Base-by-base conservation (phyloP, 2,797 vertebrate species). In the Arrhamphus sclerolepis region DNA sequence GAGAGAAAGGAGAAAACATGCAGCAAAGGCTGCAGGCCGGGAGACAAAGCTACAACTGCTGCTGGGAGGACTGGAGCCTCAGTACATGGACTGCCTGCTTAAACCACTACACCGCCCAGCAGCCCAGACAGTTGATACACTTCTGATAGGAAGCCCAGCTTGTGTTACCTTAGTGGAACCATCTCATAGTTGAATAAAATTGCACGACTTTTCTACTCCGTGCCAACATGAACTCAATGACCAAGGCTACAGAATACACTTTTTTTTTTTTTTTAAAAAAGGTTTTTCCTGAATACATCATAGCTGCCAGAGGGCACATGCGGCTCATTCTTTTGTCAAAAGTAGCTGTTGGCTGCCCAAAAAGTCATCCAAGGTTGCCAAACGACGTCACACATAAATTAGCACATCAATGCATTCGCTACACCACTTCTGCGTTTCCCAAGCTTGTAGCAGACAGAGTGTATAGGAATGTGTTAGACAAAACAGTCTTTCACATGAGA, bases 351-450 rank as follows among this genome's bases (percentile, higher is more conserved):
- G 58, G 62, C 68, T 40, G 56, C 70, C 52, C 56, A 52, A 28
- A 43, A 57, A 72, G 66, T 62, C 56, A 47, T 38, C 28, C 34
- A 60, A 53, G 40, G 57, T 16, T 75, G 72, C 79, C 79, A 81
- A 65, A 75, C 74, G 71, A 82, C 74, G 57, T 81, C 75, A 83
- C 65, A 39, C 44, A 18, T 38, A 21, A 16, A 82, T 86, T 85
- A 83, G 78, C 84, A 85, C 78, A 85, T 88, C 71, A 82, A 79
- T 83, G 38, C 71, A 28, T 71, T 76, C 38, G 66, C 67, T 64
- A 55, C 70, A 70, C 9, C 62, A 38, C 74, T 70, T 78, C 38
- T 74, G 77, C 65, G 66, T 82, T 84, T 75, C 80, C 78, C 76
- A 80, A 69, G 83, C 71, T 72, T 5, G 76, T 49, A 40, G 62